Evolutionary conservation across 2,797 vertebrate genomes (phyloP).

Genomic region (Sardinella longiceps): DNA sequence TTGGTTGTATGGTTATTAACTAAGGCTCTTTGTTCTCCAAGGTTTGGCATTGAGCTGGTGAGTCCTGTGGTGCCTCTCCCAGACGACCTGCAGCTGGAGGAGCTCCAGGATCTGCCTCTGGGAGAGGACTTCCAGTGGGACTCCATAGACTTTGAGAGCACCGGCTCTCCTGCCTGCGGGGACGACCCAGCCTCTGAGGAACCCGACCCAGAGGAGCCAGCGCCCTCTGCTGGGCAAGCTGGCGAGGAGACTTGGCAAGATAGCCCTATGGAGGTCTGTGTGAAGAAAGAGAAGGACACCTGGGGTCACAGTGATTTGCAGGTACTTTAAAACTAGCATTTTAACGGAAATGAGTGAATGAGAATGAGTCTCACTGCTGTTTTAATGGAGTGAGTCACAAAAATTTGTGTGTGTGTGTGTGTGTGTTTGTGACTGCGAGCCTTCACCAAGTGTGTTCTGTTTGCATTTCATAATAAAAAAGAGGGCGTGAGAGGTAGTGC

Average conservation of each 20-base stretch:
- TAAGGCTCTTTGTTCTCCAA: constrained; percentile 54
- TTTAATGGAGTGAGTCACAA: too few species aligned
- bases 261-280: not conserved
- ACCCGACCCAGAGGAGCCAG: not conserved
- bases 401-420: too few species aligned
- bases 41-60: constrained; percentile 85
- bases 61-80: constrained; percentile 69
- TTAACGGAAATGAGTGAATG: not conserved
- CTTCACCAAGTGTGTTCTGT: too few species aligned
- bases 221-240: not conserved
- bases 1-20: too few species aligned
- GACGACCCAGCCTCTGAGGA: not conserved
- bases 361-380: not conserved
- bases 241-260: not conserved
- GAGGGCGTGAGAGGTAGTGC: too few species aligned
- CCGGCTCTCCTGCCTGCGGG: constrained; percentile 12
- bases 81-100: constrained; percentile 42
- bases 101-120: constrained; percentile 65
- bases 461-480: too few species aligned
- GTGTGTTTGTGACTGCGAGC: too few species aligned
- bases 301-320: not conserved
- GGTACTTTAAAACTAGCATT: not conserved
- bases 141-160: constrained; percentile 61
- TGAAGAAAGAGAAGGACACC: not conserved
- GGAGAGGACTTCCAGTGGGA: constrained; percentile 92